Percentiles rank a stretch among this genome's conserved stretches.
Evolutionary conservation across 2,888 invertebrate species (phyloP).

Genomic region (Pardosa pseudoannulata): DNA sequence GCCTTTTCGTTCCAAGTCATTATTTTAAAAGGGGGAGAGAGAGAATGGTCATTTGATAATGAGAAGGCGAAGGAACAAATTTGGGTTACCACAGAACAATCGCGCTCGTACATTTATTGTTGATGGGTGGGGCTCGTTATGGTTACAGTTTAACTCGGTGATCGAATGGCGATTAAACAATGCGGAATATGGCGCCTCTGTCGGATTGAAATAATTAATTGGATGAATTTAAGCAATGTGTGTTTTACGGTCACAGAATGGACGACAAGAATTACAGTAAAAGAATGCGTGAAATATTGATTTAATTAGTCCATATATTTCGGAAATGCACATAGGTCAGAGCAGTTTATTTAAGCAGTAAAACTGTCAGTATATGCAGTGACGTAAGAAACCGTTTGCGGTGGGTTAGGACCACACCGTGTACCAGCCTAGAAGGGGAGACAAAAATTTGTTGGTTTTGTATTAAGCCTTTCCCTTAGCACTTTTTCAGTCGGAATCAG

Average conservation of each 20-base stretch:
- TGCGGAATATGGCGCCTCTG: neutral
- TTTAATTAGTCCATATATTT: too few relatives aligned
- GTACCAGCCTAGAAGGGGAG: too few relatives aligned
- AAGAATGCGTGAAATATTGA: neutral
- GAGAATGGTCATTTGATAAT: constrained; percentile 20
- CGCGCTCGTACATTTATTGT: neutral
- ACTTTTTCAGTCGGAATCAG: too few relatives aligned
- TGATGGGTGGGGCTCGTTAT: constrained; percentile 1
- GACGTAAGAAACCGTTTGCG: too few relatives aligned
- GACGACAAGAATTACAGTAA: neutral
- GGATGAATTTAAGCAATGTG: constrained; percentile 1
- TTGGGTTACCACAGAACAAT: constrained; percentile 50
- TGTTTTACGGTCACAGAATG: constrained; percentile 1
- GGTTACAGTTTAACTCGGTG: neutral
- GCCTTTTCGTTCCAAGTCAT: constrained; percentile 20
- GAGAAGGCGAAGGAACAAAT: constrained; percentile 31
- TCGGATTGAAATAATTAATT: neutral
- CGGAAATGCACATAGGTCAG: too few relatives aligned
- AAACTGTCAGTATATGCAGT: too few relatives aligned
- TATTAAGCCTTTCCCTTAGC: too few relatives aligned
- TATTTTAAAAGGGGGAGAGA: constrained; percentile 43
- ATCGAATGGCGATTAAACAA: neutral
- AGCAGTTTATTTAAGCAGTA: too few relatives aligned
- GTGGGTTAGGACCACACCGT: too few relatives aligned
- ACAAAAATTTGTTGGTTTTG: too few relatives aligned